Conservation (phyloP, 2,797 vertebrate genomes). For the Numenius phaeopus region DNA sequence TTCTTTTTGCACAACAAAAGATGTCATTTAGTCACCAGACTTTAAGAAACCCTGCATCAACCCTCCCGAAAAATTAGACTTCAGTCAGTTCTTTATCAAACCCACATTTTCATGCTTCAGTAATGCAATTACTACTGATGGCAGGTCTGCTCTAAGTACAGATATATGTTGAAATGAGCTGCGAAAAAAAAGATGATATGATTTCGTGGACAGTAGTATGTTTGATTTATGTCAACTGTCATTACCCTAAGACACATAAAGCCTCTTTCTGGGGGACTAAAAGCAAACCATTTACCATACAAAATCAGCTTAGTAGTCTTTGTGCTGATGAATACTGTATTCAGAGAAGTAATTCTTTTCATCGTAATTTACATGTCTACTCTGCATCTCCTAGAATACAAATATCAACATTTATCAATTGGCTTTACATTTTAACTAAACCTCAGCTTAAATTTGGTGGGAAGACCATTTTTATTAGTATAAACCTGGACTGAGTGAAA, state of each 20-base stretch:
- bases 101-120: not conserved
- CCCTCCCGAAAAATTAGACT: not conserved
- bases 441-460: not conserved
- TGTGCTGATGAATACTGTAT: slow-evolving; percentile 40
- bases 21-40: not conserved
- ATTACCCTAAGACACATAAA: slow-evolving; percentile 52
- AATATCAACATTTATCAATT: slow-evolving; percentile 15
- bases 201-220: slow-evolving; percentile 37
- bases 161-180: slow-evolving; percentile 12
- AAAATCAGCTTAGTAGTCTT: slow-evolving; percentile 47
- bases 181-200: not conserved
- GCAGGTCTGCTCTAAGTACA: slow-evolving; percentile 47
- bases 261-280: slow-evolving; percentile 42
- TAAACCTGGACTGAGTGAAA: not conserved
- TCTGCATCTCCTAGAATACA: not conserved
- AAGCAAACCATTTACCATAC: slow-evolving; percentile 53
- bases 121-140: slow-evolving; percentile 35
- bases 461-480: not conserved
- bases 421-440: not conserved
- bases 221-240: slow-evolving; percentile 56
- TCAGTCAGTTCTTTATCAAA: slow-evolving; percentile 28
- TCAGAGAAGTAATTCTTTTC: not conserved
- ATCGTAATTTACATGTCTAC: not conserved
- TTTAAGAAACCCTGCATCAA: not conserved
- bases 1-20: not conserved